Evolutionary conservation across 2,888 invertebrate species (phyloP), one percentile per base, ranked within the genome.

Genomic region (Perithous albicinctus): DNA sequence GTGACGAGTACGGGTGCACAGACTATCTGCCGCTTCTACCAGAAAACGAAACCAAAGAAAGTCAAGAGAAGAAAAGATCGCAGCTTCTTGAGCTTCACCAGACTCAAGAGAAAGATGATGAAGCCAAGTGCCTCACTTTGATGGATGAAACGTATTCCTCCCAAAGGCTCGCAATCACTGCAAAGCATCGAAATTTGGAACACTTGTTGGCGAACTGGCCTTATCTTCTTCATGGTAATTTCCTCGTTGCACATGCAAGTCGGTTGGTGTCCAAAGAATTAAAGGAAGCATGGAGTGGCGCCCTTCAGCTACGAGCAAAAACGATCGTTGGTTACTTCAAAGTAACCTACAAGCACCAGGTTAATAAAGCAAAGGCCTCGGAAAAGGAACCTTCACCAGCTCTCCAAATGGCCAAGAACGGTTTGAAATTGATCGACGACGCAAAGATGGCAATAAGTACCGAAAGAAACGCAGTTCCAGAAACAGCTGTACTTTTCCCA

Each of bases 1-100:
- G 38, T 15, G 75, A 75, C 56, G 75, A 75, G 32, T 75, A 75
- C 20, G 75, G 66, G 12, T 75, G 75, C 35, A 43, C 41, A 29
- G 54, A 75, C 15, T 75, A 75, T 51, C 75, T 51, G 23, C 75
- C 64, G n/a, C 75, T 66, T 23, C 64, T 64, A 23, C 38, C 54
- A 23, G 10, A 5, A 12, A 23, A 20, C 23, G 64, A 75, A 51
- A 51, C 51, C 38, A 38, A 75, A 20, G 35, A 64, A 54, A 41
- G 54, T 38, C 75, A 75, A 64, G 75, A 75, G 43, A 54, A 66
- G 43, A 75, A 64, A 51, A 26, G 66, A 12, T 51, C 54, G 15
- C 3, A 61, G 38, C 20, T 75, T 10, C 10, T 38, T 10, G 2
- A 48, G 23, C 46, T 43, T 38, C 29, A 51, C 29, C 20, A 48